phyloP scores from a whole-genome alignment of 2,113 vertebrate species.

The Tauraco erythrolophus region DNA sequence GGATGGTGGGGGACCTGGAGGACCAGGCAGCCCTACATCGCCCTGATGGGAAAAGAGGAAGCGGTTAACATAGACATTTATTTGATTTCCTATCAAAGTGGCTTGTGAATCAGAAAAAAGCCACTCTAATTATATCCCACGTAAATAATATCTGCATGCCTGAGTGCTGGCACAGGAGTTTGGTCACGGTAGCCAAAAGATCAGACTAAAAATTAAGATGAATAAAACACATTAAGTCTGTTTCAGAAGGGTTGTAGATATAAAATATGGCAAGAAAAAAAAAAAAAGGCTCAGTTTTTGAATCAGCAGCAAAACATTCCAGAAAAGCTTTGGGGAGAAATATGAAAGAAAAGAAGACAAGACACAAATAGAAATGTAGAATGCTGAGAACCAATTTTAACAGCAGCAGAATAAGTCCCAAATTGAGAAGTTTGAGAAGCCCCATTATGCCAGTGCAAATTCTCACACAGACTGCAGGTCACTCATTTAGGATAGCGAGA shows the following conservation, averaged over 20 bases:
- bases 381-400: background rate
- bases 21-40: slow-evolving; percentile 86
- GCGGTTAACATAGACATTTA: background rate
- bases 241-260: background rate
- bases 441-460: background rate
- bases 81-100: background rate
- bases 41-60: slow-evolving; percentile 77
- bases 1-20: slow-evolving; percentile 85
- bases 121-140: background rate
- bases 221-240: background rate
- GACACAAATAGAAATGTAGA: background rate
- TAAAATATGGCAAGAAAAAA: background rate
- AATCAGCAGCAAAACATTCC: background rate
- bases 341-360: background rate
- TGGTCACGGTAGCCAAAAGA: background rate
- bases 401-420: background rate
- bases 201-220: background rate
- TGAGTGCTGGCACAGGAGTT: background rate
- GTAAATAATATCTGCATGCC: background rate
- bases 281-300: background rate
- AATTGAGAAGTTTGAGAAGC: background rate
- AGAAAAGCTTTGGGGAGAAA: background rate
- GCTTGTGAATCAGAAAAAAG: background rate
- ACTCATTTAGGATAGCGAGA: background rate
- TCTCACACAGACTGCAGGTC: background rate